phyloP scores from a whole-genome alignment of 2,797 vertebrate species.

The Malacoraja senta region DNA sequence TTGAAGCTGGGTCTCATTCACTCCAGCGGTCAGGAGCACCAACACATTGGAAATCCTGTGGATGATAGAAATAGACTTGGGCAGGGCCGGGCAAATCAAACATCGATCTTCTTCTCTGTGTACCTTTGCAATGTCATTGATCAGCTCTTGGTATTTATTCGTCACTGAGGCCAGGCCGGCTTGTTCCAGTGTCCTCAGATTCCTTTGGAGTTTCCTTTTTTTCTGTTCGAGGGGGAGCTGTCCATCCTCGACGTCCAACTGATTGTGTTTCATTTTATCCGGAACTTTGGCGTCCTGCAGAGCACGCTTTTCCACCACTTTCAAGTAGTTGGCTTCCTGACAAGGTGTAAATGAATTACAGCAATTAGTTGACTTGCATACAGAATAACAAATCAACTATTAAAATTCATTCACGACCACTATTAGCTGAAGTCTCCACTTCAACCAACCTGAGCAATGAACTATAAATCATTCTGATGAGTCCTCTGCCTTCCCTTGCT shows the following conservation, averaged over 20 bases:
- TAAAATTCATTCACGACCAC: background rate
- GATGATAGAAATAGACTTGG: too few species aligned
- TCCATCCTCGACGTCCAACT: conserved; percentile 71
- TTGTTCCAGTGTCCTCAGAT: conserved; percentile 85
- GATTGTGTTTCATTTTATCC: conserved; percentile 80
- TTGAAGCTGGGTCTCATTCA: too few species aligned
- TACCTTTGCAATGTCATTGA: conserved; percentile 95
- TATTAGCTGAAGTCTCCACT: background rate
- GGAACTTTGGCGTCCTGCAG: conserved; percentile 81
- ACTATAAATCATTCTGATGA: background rate
- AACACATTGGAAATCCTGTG: too few species aligned
- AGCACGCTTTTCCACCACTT: conserved; percentile 70
- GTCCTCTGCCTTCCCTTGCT: background rate
- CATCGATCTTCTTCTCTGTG: background rate
- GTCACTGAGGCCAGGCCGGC: conserved; percentile 65
- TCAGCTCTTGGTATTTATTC: conserved; percentile 87
- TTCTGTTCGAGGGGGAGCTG: conserved; percentile 92
- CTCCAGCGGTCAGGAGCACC: too few species aligned
- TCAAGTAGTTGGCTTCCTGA: conserved; percentile 77
- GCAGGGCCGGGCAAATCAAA: background rate
- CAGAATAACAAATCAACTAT: background rate
- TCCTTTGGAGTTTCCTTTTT: conserved; percentile 90
- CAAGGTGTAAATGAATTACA: conserved; percentile 18
- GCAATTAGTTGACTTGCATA: too few species aligned
- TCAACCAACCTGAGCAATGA: background rate